Conservation (phyloP, 2,888 invertebrate genomes). For the Bembecia ichneumoniformis region DNA sequence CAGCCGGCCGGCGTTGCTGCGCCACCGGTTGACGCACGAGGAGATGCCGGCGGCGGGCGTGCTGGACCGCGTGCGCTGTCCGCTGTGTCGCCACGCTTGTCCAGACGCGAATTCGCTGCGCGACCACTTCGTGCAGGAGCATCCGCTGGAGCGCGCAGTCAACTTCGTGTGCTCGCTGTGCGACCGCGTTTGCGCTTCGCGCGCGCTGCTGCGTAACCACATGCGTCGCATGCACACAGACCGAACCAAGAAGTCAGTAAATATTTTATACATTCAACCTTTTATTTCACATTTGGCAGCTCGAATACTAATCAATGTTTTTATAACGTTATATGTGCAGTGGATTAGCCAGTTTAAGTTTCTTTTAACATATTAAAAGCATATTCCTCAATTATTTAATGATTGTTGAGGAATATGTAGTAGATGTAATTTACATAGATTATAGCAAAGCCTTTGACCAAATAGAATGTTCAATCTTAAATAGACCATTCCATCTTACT, state of each 20-base stretch:
- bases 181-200: conserved; percentile 25
- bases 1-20: conserved; percentile 22
- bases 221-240: conserved; percentile 33
- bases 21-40: conserved; percentile 27
- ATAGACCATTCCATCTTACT: not conserved
- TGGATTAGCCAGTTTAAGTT: too few species aligned
- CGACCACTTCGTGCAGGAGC: conserved; percentile 21
- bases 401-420: too few species aligned
- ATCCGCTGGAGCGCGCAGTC: conserved; percentile 17
- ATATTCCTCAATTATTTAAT: too few species aligned
- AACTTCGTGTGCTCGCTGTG: conserved; percentile 20
- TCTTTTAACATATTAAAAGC: too few species aligned
- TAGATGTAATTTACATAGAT: not conserved
- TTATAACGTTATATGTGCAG: too few species aligned
- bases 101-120: conserved; percentile 19
- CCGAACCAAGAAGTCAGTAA: conserved; percentile 27
- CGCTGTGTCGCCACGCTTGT: conserved; percentile 17
- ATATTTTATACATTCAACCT: not conserved
- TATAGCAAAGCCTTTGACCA: not conserved
- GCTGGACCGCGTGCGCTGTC: conserved; percentile 13
- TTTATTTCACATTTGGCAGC: too few species aligned
- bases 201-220: conserved; percentile 28
- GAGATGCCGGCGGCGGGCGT: conserved; percentile 1
- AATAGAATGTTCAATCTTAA: not conserved
- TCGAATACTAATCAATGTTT: too few species aligned